A percentile compares a stretch with the other conserved stretches of the same genome.
Conservation (phyloP, 2,797 vertebrate species). For the Apogon hyalosoma region DNA sequence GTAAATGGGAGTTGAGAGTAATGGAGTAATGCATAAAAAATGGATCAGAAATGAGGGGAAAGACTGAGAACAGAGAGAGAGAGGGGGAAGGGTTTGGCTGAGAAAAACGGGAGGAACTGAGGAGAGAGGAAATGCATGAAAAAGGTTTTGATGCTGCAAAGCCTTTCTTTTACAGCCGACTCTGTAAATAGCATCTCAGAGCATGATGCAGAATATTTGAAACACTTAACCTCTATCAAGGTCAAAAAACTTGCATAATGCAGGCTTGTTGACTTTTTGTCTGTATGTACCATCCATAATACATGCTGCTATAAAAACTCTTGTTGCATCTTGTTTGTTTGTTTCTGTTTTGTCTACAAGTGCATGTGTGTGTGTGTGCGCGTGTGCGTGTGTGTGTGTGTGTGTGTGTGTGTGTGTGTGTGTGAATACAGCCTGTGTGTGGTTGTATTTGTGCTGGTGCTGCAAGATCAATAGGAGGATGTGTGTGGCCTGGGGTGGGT, state of each 20-base stretch:
- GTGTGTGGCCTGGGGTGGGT: constrained; percentile 55
- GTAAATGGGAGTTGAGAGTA: constrained; percentile 78
- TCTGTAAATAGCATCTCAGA: constrained; percentile 46
- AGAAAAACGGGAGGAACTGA: constrained; percentile 36
- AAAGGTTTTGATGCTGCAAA: constrained; percentile 44
- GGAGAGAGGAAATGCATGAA: constrained; percentile 33
- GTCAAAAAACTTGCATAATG: constrained; percentile 40
- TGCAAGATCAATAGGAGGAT: constrained; percentile 53
- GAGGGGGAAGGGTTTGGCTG: constrained; percentile 22
- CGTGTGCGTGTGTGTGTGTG: constrained; percentile 33
- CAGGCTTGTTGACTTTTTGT: constrained; percentile 42
- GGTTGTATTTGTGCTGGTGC: constrained; percentile 32
- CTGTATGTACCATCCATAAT: constrained; percentile 38
- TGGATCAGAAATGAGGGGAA: constrained; percentile 80
- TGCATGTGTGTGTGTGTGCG: constrained; percentile 3
- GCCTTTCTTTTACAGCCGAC: constrained; percentile 22
- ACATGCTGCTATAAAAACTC: constrained; percentile 49
- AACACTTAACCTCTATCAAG: constrained; percentile 59
- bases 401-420: constrained; percentile 12
- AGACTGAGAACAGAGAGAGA: constrained; percentile 45
- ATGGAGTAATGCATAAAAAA: constrained; percentile 84
- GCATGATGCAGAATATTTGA: constrained; percentile 36
- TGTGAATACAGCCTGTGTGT: constrained; percentile 13
- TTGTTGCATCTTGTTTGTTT: constrained; percentile 55
- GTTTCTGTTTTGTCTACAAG: constrained; percentile 18